These are phyloP conservation scores for Xyrauchen texanus DNA, from an alignment of 2,113 vertebrate species.

Conservation along the genomic window DNA sequence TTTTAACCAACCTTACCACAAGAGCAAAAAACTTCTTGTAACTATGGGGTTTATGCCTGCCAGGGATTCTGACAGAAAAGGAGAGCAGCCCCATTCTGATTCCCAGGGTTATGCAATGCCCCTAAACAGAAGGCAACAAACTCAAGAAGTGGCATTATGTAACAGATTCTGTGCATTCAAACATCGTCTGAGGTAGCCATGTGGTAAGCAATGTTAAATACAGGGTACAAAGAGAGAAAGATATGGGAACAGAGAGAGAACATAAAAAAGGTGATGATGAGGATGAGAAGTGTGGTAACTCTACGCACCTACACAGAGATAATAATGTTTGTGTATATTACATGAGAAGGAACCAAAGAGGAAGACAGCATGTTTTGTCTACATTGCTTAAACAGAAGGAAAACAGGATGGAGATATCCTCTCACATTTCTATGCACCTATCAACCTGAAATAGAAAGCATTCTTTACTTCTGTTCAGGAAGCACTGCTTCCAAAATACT, in stretches of 20 bases:
- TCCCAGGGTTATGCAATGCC: slow-evolving; percentile 65
- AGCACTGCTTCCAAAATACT: not conserved
- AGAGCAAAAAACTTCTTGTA: not conserved
- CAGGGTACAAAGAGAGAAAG: not conserved
- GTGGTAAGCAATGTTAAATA: slow-evolving; percentile 58
- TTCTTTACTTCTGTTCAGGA: slow-evolving; percentile 5
- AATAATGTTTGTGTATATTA: not conserved
- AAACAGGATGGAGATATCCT: slow-evolving; percentile 61
- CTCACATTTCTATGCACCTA: slow-evolving; percentile 67
- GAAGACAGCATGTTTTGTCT: slow-evolving; percentile 9
- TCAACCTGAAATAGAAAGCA: slow-evolving; percentile 55
- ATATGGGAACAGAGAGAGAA: not conserved
- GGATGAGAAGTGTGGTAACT: not conserved
- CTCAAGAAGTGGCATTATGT: slow-evolving; percentile 71
- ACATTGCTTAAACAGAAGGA: slow-evolving; percentile 44
- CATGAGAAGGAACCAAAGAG: slow-evolving; percentile 20
- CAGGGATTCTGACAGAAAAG: slow-evolving; percentile 29
- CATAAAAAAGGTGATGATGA: not conserved
- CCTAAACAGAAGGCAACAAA: slow-evolving; percentile 52
- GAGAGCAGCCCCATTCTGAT: slow-evolving; percentile 36
- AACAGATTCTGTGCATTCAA: slow-evolving; percentile 66
- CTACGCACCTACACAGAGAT: not conserved
- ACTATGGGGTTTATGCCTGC: slow-evolving; percentile 59
- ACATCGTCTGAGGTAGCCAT: slow-evolving; percentile 59
- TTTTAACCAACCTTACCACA: not conserved